Evolutionary conservation across 2,888 invertebrate species (phyloP), one percentile per base, ranked within the genome.

Genomic region (Eupsilia transversa): DNA sequence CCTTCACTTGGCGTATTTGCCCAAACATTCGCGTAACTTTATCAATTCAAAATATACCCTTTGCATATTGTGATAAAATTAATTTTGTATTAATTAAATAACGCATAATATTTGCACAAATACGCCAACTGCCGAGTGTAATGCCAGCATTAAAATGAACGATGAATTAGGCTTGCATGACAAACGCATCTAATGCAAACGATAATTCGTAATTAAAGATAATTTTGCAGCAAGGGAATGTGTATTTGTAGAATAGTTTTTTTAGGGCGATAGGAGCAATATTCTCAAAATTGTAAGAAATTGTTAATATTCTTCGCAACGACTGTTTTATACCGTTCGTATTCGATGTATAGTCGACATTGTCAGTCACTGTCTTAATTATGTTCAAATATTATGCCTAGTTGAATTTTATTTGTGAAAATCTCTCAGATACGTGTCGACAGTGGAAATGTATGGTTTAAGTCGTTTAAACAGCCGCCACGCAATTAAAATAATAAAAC

Each of bases 251-350:
- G 17, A 38, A 56, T 33, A 59, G 20, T 52, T 33, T 65, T 71
- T 60, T 64, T 33, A n/a, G n/a, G n/a, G n/a, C n/a, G n/a, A n/a
- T n/a, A 33, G 23, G 57, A 68, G 38, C n/a, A 10, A 80, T 30
- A 63, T 72, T 68, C 57, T 68, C 33, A 81, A 64, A 9, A 10
- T 43, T 38, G 30, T 49, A 17, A 59, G 66, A 49, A 12, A 46
- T 83, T 80, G 69, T 82, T 76, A 23, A 67, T 72, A 72, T 76
- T 59, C 46, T 76, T 79, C 56, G 35, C 54, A n/a, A 41, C 80
- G 71, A 80, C 80, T 78, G 83, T 83, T 84, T 80, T 82, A 86
- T 85, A 88, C 76, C 68, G 64, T 73, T 83, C 27, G 72, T 79
- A 79, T 73, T 74, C 57, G 54, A 80, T 81, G 72, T 73, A 30